Base-by-base conservation (phyloP, 2,797 vertebrate species). In the Acanthiza pusilla region DNA sequence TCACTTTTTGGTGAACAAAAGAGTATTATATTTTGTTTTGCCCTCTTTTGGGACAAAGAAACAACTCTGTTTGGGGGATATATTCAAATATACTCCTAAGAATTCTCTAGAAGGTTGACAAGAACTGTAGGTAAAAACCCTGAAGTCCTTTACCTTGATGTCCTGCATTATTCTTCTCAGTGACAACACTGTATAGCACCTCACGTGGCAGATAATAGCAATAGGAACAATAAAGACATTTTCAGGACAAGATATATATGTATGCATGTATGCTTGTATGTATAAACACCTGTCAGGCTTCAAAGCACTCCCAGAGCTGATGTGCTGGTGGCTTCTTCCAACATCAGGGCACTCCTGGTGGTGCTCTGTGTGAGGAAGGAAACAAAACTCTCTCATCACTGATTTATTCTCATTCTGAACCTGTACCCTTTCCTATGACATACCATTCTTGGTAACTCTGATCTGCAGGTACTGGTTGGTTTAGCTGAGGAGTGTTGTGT, bases 401-500 rank as follows among this genome's bases (percentile, higher is more conserved):
- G 18, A 58, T 90, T 81, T 47, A 43, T 88, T 65, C 20, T 86
- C 9, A 12, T 60, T 73, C 48, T 51, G 42, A 85, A 45, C 7
- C 55, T 19, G 25, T 54, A 77, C 38, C 7, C 20, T 42, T 88
- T 90, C 10, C 29, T 27, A 5, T 61, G 47, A 50, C 29, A 29
- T 32, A 30, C 25, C 0, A 0, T 55, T 25, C 26, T 76, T 1
- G 0, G 5, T 88, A 72, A 36, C 26, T 30, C 27, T 62, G 26
- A 66, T 36, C 26, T 82, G 43, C 55, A 66, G 42, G 32, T 51
- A 29, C 30, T 2, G 0, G 57, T 76, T 48, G 22, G 29, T 82
- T 61, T 38, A 62, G n/a, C 10, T 80, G 43, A 68, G 53, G 32
- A 34, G 9, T 40, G 13, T 48, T 54, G 27, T 42, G 5, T 26